phyloP scores from a whole-genome alignment of 2,113 vertebrate genomes.

The Tychaedon coryphoeus region DNA sequence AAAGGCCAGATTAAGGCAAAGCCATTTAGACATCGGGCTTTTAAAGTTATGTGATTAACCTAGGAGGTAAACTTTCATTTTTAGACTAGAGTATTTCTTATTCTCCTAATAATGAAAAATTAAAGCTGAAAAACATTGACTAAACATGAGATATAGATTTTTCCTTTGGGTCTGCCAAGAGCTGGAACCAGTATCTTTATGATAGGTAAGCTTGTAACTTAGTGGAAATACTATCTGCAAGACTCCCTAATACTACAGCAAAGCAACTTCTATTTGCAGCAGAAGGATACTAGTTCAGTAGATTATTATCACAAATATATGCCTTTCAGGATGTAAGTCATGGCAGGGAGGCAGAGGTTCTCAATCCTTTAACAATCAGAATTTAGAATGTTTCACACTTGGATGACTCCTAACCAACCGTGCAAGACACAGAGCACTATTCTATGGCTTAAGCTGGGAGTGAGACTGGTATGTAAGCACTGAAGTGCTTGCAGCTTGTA shows the following conservation, averaged over 20 bases:
- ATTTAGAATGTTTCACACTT: constrained; percentile 73
- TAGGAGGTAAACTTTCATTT: neutral
- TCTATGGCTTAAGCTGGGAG: constrained; percentile 3
- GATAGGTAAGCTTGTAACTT: neutral
- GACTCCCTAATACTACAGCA: neutral
- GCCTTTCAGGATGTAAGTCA: neutral
- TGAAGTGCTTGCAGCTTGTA: neutral
- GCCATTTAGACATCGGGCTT: neutral
- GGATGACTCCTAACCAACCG: constrained; percentile 57
- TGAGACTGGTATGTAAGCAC: neutral
- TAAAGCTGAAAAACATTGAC: neutral
- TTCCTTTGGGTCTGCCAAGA: neutral
- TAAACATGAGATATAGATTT: neutral
- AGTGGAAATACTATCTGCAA: neutral
- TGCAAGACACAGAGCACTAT: constrained; percentile 55
- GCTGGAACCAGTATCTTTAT: neutral
- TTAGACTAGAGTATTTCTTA: neutral
- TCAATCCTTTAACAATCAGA: constrained; percentile 67
- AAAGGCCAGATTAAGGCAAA: neutral
- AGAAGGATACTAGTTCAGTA: neutral
- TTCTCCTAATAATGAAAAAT: neutral
- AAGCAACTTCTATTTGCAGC: neutral
- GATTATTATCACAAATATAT: neutral
- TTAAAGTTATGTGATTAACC: neutral
- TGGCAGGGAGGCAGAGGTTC: neutral